Percentiles rank a stretch among this genome's conserved stretches.
These are phyloP conservation scores for Crematogaster levior DNA, from an alignment of 2,888 invertebrate species.

Conservation along the genomic window DNA sequence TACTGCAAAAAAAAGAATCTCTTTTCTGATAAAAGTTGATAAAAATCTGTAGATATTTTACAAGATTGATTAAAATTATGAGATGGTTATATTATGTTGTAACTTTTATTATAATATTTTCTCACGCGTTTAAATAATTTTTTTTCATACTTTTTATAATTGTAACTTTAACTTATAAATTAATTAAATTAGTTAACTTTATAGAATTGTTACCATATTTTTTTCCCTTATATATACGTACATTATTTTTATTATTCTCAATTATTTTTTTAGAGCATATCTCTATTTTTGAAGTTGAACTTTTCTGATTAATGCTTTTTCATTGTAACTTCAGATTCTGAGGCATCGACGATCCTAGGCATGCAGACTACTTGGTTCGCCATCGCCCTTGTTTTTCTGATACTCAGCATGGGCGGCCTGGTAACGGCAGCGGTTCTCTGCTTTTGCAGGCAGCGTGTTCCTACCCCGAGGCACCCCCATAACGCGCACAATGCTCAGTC, in stretches of 20 bases:
- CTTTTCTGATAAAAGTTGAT: slow-evolving; percentile 1
- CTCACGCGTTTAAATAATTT: background rate
- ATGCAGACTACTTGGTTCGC: slow-evolving; percentile 93
- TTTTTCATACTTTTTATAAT: background rate
- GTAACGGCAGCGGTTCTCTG: slow-evolving; percentile 91
- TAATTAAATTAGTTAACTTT: background rate
- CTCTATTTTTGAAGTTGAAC: background rate
- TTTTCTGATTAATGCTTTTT: slow-evolving; percentile 26
- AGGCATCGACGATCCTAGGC: slow-evolving; percentile 89
- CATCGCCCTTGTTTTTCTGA: slow-evolving; percentile 90
- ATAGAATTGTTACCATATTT: background rate
- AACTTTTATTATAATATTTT: background rate
- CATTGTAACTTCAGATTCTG: slow-evolving; percentile 86
- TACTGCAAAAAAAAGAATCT: background rate
- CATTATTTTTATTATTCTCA: background rate
- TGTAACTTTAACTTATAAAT: background rate
- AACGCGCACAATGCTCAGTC: slow-evolving; percentile 84
- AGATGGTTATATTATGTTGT: background rate
- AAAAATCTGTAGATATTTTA: background rate
- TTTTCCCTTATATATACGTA: background rate
- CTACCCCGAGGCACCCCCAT: slow-evolving; percentile 84
- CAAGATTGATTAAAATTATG: slow-evolving; percentile 5
- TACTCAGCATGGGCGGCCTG: slow-evolving; percentile 90
- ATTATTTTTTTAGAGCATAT: background rate
- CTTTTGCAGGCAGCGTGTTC: slow-evolving; percentile 90